A percentile compares a stretch with the other conserved stretches of the same genome.
phyloP scores from a whole-genome alignment of 2,888 invertebrate genomes.

The Erannis defoliaria region DNA sequence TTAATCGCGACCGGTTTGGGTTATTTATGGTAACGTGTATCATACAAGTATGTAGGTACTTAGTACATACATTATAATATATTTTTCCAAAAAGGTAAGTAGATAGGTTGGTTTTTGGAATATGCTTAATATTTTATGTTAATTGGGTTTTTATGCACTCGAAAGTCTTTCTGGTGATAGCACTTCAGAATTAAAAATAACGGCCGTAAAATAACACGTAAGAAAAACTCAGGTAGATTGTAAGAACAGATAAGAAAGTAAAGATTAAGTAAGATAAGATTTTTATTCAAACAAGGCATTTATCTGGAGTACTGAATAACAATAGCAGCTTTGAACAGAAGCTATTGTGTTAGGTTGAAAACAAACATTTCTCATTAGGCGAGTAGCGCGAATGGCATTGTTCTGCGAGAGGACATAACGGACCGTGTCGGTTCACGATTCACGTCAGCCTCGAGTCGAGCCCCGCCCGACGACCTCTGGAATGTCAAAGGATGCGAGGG shows the following conservation, averaged over 20 bases:
- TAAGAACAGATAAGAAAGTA: neutral
- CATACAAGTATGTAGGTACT: conserved; percentile 11
- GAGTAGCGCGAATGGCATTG: conserved; percentile 81
- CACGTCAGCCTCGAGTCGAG: conserved; percentile 59
- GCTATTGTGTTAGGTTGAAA: conserved; percentile 78
- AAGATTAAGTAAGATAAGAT: conserved; percentile 46
- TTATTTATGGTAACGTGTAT: conserved; percentile 12
- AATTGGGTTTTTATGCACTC: too few relatives aligned
- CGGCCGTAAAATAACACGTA: conserved; percentile 8
- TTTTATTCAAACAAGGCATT: conserved; percentile 63
- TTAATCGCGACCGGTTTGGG: conserved; percentile 26
- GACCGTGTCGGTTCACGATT: conserved; percentile 73
- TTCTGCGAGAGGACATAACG: conserved; percentile 81
- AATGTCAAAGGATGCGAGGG: conserved; percentile 48
- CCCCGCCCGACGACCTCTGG: conserved; percentile 71
- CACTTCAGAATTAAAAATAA: neutral
- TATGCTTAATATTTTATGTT: neutral
- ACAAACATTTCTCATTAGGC: conserved; percentile 85
- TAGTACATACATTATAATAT: neutral
- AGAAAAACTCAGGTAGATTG: conserved; percentile 24
- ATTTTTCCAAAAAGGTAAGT: neutral
- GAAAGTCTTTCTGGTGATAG: neutral
- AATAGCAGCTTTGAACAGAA: conserved; percentile 73
- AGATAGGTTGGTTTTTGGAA: conserved; percentile 1
- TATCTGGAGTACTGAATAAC: conserved; percentile 63